Conservation (phyloP, 2,113 vertebrate species). For the Macaca fascicularis region DNA sequence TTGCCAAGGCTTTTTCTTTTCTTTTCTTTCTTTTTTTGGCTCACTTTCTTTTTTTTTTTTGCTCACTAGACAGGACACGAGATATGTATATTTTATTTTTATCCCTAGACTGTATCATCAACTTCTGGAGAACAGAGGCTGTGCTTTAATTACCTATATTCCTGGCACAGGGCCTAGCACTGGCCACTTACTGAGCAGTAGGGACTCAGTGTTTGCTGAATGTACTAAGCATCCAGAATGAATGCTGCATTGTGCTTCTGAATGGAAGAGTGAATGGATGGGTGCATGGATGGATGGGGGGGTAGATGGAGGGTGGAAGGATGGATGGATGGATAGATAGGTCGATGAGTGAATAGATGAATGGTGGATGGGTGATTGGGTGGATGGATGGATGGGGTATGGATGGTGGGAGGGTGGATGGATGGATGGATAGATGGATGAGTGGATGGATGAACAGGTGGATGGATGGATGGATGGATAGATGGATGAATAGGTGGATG, state of each 20-base stretch:
- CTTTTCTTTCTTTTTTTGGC: too few species aligned
- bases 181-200: too few species aligned
- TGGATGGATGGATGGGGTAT: background rate
- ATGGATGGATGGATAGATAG: background rate
- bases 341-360: accelerated
- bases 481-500: background rate
- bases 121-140: background rate
- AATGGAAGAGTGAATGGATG: background rate
- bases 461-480: accelerated
- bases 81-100: background rate
- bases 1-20: background rate
- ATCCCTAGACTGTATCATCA: background rate
- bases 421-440: too few species aligned
- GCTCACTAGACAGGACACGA: too few species aligned
- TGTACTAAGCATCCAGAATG: background rate
- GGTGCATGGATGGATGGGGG: too few species aligned
- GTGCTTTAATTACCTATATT: background rate
- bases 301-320: background rate
- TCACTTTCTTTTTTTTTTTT: too few species aligned
- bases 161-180: background rate
- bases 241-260: background rate
- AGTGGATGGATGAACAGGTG: background rate
- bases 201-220: background rate
- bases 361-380: background rate
- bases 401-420: accelerated